Percentiles rank a stretch among this genome's conserved stretches.
phyloP scores from a whole-genome alignment of 2,113 vertebrate species.

The Junco hyemalis region DNA sequence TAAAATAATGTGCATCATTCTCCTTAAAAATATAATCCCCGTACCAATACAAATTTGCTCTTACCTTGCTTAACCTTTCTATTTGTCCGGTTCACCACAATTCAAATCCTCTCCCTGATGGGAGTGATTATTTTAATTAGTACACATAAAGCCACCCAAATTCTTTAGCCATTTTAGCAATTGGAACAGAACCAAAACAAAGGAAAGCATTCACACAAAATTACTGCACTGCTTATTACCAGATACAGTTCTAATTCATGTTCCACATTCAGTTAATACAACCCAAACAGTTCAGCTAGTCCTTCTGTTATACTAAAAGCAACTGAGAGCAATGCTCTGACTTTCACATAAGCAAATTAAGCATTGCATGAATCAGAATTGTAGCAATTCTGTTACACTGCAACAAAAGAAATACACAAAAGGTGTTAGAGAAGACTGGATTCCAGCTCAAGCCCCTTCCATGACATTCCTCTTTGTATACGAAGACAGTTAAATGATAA shows the following conservation, averaged over 20 bases:
- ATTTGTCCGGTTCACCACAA: not conserved
- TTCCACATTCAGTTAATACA: not conserved
- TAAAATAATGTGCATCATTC: not conserved
- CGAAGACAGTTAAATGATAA: not conserved
- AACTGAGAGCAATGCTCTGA: not conserved
- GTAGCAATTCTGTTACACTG: not conserved
- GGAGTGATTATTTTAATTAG: slow-evolving; percentile 47
- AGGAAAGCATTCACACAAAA: slow-evolving; percentile 10
- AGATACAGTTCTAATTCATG: slow-evolving; percentile 12
- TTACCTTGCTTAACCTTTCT: slow-evolving; percentile 42
- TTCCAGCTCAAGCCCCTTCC: not conserved
- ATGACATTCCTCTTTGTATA: not conserved
- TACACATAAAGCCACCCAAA: slow-evolving; percentile 26
- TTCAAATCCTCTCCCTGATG: slow-evolving; percentile 42
- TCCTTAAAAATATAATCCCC: not conserved
- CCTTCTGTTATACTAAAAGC: not conserved
- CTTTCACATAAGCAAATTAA: not conserved
- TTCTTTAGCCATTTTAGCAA: slow-evolving; percentile 32
- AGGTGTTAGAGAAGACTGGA: not conserved
- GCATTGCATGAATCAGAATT: too few species aligned
- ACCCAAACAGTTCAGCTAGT: not conserved
- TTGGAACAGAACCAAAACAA: slow-evolving; percentile 51
- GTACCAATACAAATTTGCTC: not conserved
- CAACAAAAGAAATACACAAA: not conserved
- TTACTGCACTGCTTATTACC: not conserved